Evolutionary conservation across 2,113 vertebrate genomes (phyloP).

Genomic region (Prinia subflava): DNA sequence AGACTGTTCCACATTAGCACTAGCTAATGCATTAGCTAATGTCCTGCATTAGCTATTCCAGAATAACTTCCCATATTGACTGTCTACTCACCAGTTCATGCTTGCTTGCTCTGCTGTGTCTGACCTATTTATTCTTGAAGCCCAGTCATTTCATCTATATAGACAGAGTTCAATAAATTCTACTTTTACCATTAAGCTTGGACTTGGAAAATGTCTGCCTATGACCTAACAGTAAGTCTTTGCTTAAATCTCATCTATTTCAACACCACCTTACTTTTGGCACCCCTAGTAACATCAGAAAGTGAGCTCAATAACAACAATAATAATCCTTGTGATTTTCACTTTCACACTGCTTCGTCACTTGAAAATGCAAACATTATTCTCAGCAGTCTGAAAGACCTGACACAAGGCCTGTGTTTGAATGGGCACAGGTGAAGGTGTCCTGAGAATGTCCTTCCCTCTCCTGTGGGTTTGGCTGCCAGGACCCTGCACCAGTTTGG

Average conservation of each 20-base stretch:
- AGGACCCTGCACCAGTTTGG: neutral
- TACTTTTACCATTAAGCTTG: neutral
- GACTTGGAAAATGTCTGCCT: neutral
- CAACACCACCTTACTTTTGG: neutral
- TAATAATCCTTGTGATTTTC: neutral
- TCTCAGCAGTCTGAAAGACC: neutral
- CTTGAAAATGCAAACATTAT: neutral
- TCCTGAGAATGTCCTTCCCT: fast-evolving
- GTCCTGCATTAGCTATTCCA: neutral
- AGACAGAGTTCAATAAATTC: neutral
- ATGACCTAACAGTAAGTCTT: neutral
- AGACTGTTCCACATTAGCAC: neutral
- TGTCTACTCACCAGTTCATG: neutral
- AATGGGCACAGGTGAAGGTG: neutral
- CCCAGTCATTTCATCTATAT: neutral
- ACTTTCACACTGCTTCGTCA: neutral
- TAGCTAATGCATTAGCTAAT: neutral
- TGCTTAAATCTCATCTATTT: neutral
- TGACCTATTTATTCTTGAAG: neutral
- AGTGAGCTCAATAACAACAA: neutral
- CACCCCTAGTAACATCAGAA: neutral
- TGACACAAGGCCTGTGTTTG: neutral
- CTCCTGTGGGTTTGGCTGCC: neutral
- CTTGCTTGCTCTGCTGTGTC: neutral
- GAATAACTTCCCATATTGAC: neutral